Evolutionary conservation across 2,113 vertebrate genomes (phyloP), one percentile per base, ranked within the genome.

Genomic region (Varanus salvator): DNA sequence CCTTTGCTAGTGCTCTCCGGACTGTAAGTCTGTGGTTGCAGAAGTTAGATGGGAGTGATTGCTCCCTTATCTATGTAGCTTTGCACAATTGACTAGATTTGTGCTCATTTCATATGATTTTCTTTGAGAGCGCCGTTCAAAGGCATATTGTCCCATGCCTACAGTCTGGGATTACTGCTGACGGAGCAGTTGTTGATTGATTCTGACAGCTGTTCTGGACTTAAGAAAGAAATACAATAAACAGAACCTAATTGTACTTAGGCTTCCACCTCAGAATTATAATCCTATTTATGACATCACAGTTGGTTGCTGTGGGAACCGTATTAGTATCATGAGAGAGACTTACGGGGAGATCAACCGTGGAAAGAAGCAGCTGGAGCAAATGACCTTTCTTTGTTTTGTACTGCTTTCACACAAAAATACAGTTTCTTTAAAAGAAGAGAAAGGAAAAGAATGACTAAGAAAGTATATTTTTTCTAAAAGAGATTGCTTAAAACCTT

Each of bases 291-390:
- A 91, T 95, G 94, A 94, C 86, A 92, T 94, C 93, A 94, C 88
- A 89, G 89, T 92, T 88, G 85, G 95, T 96, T 97, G 88, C 93
- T 89, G 94, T 95, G 87, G 96, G 83, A 95, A 95, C 93, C 93
- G 92, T 94, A 88, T 91, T 77, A 92, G 86, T 94, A 92, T 94
- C 93, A 84, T 90, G 94, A 93, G 91, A 93, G 88, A 95, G 93
- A 90, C 92, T 93, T 95, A 91, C 91, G 90, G 91, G 81, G 90
- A 95, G 78, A 94, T 95, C 89, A 93, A 90, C 90, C 93, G 88
- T 93, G 90, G 87, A 93, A 78, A 93, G 91, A 95, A 95, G 92
- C 91, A 95, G 87, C 94, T 94, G 94, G 90, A 96, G 93, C 90
- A 93, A 94, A 96, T 91, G 92, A 93, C 94, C 91, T 96, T 95